These are phyloP conservation scores for Mesitornis unicolor DNA, from an alignment of 2,113 vertebrate species.

Conservation along the genomic window DNA sequence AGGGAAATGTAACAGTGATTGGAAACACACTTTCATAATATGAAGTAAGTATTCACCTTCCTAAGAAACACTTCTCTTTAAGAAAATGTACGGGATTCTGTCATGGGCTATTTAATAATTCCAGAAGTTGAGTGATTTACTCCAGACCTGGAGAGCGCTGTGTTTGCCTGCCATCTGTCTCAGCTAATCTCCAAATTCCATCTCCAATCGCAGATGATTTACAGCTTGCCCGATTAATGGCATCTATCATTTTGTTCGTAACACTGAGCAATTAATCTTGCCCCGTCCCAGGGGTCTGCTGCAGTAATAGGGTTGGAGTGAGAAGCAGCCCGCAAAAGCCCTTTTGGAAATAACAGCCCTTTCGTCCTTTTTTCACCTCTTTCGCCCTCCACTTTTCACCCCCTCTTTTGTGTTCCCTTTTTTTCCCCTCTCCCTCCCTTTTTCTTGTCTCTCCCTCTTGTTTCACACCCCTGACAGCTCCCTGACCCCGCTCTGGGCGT, in stretches of 20 bases:
- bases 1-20: not conserved
- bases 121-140: conserved; percentile 9
- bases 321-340: not conserved
- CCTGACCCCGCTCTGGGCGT: not conserved
- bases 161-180: conserved; percentile 38
- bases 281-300: not conserved
- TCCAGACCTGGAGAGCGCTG: not conserved
- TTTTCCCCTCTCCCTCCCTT: accelerated
- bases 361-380: too few relatives aligned
- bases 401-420: too few relatives aligned
- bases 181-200: conserved; percentile 30
- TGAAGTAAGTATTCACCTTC: not conserved
- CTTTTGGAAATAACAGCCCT: not conserved
- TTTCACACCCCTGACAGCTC: not conserved
- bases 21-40: not conserved
- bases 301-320: not conserved
- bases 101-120: not conserved
- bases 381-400: not conserved
- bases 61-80: not conserved
- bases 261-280: conserved; percentile 17
- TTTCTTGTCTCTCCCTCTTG: not conserved
- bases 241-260: conserved; percentile 37
- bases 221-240: conserved; percentile 35
- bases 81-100: not conserved
- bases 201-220: conserved; percentile 1